A percentile compares a stretch with the other conserved stretches of the same genome.
phyloP scores from a whole-genome alignment of 1,140 invertebrate genomes.

The Bombus impatiens region DNA sequence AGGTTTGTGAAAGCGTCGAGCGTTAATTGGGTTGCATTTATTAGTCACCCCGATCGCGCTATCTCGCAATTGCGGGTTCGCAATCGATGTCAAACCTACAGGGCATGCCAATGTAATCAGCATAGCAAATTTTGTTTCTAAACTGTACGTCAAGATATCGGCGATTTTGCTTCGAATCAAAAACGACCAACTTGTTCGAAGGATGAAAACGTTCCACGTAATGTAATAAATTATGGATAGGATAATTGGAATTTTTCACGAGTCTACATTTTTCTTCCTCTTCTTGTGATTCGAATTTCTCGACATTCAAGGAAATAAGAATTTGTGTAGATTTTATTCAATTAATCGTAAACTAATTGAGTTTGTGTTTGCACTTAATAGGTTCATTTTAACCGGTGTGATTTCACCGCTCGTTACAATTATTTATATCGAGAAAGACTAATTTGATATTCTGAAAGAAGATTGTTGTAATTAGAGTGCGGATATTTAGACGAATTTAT shows the following conservation, averaged over 20 bases:
- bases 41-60: slow-evolving; percentile 20
- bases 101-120: background rate
- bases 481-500: too few species aligned
- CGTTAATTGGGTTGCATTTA: slow-evolving; percentile 35
- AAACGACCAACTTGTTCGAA: background rate
- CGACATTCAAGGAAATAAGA: background rate
- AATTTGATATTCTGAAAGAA: too few species aligned
- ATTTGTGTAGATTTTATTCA: background rate
- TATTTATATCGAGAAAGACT: too few species aligned
- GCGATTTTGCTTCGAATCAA: background rate
- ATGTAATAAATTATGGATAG: background rate
- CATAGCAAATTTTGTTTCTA: slow-evolving; percentile 9
- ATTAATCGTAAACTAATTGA: too few species aligned
- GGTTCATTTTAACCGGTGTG: too few species aligned
- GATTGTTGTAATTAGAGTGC: too few species aligned
- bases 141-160: background rate
- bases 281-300: background rate
- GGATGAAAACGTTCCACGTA: background rate
- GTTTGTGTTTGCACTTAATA: too few species aligned
- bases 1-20: slow-evolving; percentile 11
- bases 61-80: slow-evolving; percentile 11
- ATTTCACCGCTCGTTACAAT: too few species aligned
- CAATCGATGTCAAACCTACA: slow-evolving; percentile 20
- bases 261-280: background rate
- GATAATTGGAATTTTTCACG: too few species aligned